Conservation (phyloP, 2,888 invertebrate species). For the Adelognathus sp. region DNA sequence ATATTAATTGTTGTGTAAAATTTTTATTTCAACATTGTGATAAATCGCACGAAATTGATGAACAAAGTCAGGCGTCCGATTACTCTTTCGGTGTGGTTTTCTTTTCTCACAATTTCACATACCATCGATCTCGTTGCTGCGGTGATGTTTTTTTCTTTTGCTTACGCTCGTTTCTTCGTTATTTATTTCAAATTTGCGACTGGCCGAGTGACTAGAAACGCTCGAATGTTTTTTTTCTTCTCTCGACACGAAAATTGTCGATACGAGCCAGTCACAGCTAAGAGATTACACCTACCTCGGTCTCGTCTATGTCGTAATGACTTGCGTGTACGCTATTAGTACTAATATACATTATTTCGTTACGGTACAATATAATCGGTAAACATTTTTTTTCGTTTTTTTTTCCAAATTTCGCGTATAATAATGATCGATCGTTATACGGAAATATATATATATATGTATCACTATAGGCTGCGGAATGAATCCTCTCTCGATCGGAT, state of each 20-base stretch:
- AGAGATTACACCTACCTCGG: slow-evolving; percentile 45
- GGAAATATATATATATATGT: slow-evolving; percentile 57
- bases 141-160: slow-evolving; percentile 37
- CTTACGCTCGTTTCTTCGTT: slow-evolving; percentile 45
- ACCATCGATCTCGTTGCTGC: slow-evolving; percentile 23
- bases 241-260: slow-evolving; percentile 62
- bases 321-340: slow-evolving; percentile 52
- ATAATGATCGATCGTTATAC: no score
- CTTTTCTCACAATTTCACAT: no score
- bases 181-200: slow-evolving; percentile 60
- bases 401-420: slow-evolving; percentile 47
- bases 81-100: no score
- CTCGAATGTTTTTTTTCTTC: no score
- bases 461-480: slow-evolving; percentile 60
- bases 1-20: no score
- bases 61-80: no score
- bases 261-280: slow-evolving; percentile 57
- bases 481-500: slow-evolving; percentile 60
- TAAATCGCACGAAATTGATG: no score
- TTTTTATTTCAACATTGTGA: no score
- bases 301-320: slow-evolving; percentile 51
- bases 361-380: slow-evolving; percentile 59
- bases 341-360: slow-evolving; percentile 41
- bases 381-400: slow-evolving; percentile 48
- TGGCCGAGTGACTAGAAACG: slow-evolving; percentile 62